These are phyloP conservation scores for Rhinichthys osculus DNA, from an alignment of 2,797 vertebrate genomes.

Conservation along the genomic window DNA sequence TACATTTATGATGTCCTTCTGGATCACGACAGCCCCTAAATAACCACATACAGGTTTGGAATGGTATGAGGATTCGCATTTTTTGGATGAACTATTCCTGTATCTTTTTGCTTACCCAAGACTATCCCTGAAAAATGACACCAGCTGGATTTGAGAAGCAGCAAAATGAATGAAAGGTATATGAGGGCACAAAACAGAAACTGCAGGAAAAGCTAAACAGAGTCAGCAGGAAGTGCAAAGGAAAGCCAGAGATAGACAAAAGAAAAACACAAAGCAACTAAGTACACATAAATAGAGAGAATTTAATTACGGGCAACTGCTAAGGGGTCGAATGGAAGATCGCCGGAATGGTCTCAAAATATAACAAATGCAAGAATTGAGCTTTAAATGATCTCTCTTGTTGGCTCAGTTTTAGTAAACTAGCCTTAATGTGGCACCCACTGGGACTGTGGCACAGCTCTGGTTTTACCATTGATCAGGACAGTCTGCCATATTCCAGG, in stretches of 20 bases:
- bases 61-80: background rate
- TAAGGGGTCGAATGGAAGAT: background rate
- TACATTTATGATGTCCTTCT: background rate
- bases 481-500: constrained; percentile 33
- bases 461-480: constrained; percentile 52
- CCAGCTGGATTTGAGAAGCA: constrained; percentile 19
- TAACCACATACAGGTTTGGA: constrained; percentile 1
- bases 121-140: constrained; percentile 9
- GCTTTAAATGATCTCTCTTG: constrained; percentile 17
- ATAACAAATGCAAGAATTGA: constrained; percentile 15
- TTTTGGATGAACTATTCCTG: background rate
- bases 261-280: background rate
- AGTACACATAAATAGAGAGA: constrained; percentile 6
- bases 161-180: constrained; percentile 15
- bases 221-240: background rate
- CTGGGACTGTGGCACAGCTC: constrained; percentile 32
- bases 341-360: constrained; percentile 13
- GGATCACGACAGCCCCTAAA: background rate
- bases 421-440: background rate
- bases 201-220: constrained; percentile 5
- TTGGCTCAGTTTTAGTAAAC: constrained; percentile 19
- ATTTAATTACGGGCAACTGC: constrained; percentile 9
- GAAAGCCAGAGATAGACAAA: constrained; percentile 5
- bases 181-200: constrained; percentile 3
- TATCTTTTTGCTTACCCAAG: constrained; percentile 19